Base-by-base conservation (phyloP, 2,113 vertebrate species). In the Neogale vison region DNA sequence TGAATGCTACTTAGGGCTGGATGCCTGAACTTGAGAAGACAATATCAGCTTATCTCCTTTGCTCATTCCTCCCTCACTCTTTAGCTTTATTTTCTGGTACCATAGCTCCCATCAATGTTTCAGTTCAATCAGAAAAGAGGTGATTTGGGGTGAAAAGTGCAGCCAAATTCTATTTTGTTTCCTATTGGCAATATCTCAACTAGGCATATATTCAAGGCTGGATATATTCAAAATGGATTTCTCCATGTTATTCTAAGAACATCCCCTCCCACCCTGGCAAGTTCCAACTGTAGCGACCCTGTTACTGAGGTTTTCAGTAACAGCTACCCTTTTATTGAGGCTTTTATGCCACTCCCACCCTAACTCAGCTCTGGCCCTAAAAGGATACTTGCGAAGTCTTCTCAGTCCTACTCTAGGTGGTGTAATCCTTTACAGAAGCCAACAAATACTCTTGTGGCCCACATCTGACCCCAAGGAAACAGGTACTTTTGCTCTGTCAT, bases 311-410 rank as follows among this genome's bases (percentile, higher is more conserved):
- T 83, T 20, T 55, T 18, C 52, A 55, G 52, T 55, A 55, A 55
- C 15, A 65, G 8, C n/a, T 61, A 63, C 11, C 36, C 95, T 59
- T 5, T n/a, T 67, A 52, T 3, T 55, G 13, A 42, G 36, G 21
- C 52, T 55, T 83, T 20, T 80, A n/a, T 47, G 6, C 9, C 24
- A 34, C 20, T 0, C 20, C 14, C 18, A 31, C 8, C 2, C 31
- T n/a, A 31, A 79, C 7, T 34, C 34, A 45, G 13, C 10, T 39
- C 59, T n/a, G 21, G 1, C 5, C 26, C 29, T 79, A 39, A 45
- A 0, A 12, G 9, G 20, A 71, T 31, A 42, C 6, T 45, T 1
- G 0, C 0, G 0, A 36, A 21, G 1, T 52, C 47, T 81, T 61
- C 50, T 81, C 50, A 91, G 1, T 63, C 11, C 10, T 81, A 9